Conservation (phyloP, 2,797 vertebrate species). For the Artibeus jamaicensis region DNA sequence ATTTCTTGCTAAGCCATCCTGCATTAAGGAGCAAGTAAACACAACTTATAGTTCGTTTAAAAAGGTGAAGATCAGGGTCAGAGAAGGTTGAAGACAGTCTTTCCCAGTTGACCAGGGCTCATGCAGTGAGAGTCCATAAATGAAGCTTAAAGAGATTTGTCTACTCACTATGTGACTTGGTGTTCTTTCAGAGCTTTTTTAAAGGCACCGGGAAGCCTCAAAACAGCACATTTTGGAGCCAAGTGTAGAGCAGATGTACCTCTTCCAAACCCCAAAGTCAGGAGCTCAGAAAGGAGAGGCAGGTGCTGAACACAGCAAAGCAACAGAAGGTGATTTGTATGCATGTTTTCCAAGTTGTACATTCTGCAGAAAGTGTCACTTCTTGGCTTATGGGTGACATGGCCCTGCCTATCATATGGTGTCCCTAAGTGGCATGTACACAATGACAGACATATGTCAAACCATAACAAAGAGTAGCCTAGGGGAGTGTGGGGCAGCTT, state of each 20-base stretch:
- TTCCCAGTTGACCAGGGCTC: neutral
- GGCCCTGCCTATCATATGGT: neutral
- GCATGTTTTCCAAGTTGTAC: fast-evolving
- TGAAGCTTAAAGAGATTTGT: neutral
- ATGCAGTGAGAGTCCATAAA: fast-evolving
- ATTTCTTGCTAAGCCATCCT: neutral
- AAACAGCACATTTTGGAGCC: neutral
- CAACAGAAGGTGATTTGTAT: neutral
- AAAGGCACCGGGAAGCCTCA: neutral
- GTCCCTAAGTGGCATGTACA: neutral
- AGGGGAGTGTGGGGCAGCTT: neutral
- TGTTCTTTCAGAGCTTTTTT: neutral
- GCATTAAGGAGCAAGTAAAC: neutral
- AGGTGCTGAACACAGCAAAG: neutral
- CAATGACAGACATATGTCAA: neutral
- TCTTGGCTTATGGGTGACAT: neutral
- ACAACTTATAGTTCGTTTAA: neutral
- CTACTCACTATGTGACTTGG: fast-evolving
- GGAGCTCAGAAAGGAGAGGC: neutral
- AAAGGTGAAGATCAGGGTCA: neutral
- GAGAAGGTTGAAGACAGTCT: neutral
- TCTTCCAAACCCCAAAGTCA: neutral
- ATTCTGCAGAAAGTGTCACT: neutral
- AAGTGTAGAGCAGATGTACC: neutral
- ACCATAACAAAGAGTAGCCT: neutral